Conservation (phyloP, 2,113 vertebrate species). For the Catagonus wagneri region DNA sequence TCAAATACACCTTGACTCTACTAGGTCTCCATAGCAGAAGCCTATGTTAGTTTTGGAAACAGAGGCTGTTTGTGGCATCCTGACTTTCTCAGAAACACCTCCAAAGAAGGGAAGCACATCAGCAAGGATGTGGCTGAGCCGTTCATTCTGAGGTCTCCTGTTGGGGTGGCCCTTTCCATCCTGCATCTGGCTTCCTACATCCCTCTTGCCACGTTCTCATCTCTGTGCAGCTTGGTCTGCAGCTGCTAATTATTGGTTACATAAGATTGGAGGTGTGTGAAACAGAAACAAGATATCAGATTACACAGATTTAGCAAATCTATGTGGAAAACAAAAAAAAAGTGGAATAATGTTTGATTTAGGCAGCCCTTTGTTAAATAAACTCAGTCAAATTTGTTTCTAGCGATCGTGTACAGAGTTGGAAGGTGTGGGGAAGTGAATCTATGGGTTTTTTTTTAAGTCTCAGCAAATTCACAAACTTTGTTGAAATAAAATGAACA, state of each 20-base stretch:
- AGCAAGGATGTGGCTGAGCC: background rate
- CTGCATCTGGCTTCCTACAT: background rate
- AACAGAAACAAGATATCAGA: constrained; percentile 47
- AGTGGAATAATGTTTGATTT: background rate
- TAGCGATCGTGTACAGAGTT: background rate
- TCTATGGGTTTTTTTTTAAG: background rate
- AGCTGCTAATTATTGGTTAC: background rate
- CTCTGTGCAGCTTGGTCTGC: background rate
- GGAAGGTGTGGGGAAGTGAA: background rate
- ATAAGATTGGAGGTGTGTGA: background rate
- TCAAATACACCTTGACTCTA: background rate
- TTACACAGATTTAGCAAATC: constrained; percentile 56
- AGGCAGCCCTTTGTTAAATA: constrained; percentile 45
- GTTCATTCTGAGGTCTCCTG: background rate
- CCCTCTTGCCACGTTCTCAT: fast-evolving
- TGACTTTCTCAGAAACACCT: background rate
- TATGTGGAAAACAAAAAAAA: background rate
- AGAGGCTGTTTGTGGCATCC: background rate
- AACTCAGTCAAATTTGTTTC: constrained; percentile 30
- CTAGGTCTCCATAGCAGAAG: background rate
- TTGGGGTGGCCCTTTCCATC: background rate
- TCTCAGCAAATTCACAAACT: background rate
- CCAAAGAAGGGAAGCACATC: background rate
- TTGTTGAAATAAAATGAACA: constrained; percentile 36
- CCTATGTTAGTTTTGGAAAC: background rate